These are phyloP conservation scores for Halcyon malimbica DNA, from an alignment of 2,113 vertebrate species.

Conservation along the genomic window DNA sequence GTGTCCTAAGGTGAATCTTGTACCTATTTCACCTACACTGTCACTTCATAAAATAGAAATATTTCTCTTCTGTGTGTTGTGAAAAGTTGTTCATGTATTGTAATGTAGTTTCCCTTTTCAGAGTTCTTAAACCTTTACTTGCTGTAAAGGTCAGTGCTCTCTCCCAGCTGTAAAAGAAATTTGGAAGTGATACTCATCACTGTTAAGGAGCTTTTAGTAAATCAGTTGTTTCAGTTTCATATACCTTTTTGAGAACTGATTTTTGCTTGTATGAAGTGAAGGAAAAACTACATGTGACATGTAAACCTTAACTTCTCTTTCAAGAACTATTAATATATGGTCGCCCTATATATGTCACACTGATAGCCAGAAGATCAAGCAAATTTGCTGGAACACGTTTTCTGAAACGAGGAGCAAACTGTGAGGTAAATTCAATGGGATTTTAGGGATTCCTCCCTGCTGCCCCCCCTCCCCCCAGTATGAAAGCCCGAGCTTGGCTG, in stretches of 20 bases:
- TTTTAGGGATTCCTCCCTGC: background rate
- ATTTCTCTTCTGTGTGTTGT: background rate
- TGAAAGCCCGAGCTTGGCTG: background rate
- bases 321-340: constrained; percentile 95
- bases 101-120: background rate
- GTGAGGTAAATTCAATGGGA: constrained; percentile 81
- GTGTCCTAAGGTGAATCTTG: background rate
- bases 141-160: background rate
- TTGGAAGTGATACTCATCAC: background rate
- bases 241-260: background rate
- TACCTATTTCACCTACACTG: background rate
- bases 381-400: constrained; percentile 97
- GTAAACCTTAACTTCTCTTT: constrained; percentile 76
- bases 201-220: background rate
- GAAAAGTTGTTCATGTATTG: background rate
- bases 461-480: too few relatives aligned
- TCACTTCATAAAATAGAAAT: background rate
- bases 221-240: background rate
- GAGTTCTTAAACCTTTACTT: background rate
- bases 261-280: background rate
- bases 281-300: background rate
- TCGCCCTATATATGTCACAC: constrained; percentile 91
- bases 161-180: background rate
- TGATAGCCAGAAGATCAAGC: constrained; percentile 96
- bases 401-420: constrained; percentile 96